Base-by-base conservation (phyloP, 2,797 vertebrate species). In the Lacerta agilis region DNA sequence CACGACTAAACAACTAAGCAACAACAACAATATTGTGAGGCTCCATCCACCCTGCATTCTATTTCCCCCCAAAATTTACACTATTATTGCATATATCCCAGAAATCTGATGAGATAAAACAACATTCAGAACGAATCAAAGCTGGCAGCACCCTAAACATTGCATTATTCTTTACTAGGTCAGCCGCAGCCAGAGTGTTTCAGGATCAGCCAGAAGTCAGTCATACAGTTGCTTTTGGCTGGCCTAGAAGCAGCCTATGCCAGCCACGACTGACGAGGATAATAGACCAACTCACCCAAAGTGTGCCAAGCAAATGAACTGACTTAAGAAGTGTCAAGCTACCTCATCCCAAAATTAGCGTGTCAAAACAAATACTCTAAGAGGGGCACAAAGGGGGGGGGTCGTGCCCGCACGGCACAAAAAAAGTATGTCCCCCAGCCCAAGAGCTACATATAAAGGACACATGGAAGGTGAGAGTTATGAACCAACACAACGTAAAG, bases 201-300 rank as follows among this genome's bases (percentile, higher is more conserved):
- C 80, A 76, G 61, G 73, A 55, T 83, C 80, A 77, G 80, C 80
- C 86, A 87, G 71, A 83, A 87, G 61, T 78, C 86, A 69, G 80
- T 43, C 43, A 20, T 29, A 5, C 72, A 77, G 80, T 55, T 82
- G 61, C 8, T 83, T 83, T 55, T 78, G 72, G 45, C 64, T 87
- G 86, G 83, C 80, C 73, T 87, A 73, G 73, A 69, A 87, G 69
- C 27, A 38, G 67, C 23, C n/a, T 15, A 38, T 77, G 73, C 58
- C 73, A 77, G 73, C 27, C 33, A 41, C 5, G 33, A 38, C 80
- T 55, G 43, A 55, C 29, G 73, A 55, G 80, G 72, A 76, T 55
- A 83, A 41, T 7, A 77, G 73, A 67, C 49, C 11, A 66, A 82
- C 72, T 55, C 41, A 41, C n/a, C 43, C 33, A 45, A 36, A 29